Conservation (phyloP, 2,113 vertebrate genomes). For the Tretioscincus oriximinensis region DNA sequence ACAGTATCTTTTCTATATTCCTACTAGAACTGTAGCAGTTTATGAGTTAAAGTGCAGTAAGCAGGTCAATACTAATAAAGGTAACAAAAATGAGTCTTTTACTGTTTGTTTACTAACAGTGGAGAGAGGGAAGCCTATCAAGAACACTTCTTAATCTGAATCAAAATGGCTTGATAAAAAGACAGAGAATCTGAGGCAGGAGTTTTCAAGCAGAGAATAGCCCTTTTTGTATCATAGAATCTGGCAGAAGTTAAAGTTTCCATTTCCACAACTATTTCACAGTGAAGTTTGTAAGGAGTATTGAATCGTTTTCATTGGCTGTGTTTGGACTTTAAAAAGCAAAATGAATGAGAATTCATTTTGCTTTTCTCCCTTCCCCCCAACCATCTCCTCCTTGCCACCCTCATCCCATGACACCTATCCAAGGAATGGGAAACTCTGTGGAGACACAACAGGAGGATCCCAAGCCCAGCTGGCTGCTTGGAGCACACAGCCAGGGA, state of each 20-base stretch:
- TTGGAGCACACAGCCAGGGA: no score
- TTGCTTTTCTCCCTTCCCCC: neutral
- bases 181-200: no score
- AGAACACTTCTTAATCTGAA: neutral
- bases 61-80: slow-evolving; percentile 20
- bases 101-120: neutral
- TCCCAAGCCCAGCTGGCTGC: no score
- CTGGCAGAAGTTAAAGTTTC: neutral
- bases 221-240: neutral
- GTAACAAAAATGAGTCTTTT: slow-evolving; percentile 16
- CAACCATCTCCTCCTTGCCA: no score
- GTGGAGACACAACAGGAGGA: no score
- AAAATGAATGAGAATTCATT: neutral
- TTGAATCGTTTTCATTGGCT: neutral
- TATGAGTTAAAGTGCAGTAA: slow-evolving; percentile 17
- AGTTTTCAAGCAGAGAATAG: no score
- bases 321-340: neutral
- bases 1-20: neutral
- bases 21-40: slow-evolving; percentile 11
- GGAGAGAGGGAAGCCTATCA: neutral
- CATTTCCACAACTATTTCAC: neutral
- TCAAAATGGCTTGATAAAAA: neutral
- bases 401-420: no score
- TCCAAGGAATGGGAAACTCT: no score
- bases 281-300: neutral